phyloP scores from a whole-genome alignment of 2,888 invertebrate genomes.

The Gastrophysa polygoni region DNA sequence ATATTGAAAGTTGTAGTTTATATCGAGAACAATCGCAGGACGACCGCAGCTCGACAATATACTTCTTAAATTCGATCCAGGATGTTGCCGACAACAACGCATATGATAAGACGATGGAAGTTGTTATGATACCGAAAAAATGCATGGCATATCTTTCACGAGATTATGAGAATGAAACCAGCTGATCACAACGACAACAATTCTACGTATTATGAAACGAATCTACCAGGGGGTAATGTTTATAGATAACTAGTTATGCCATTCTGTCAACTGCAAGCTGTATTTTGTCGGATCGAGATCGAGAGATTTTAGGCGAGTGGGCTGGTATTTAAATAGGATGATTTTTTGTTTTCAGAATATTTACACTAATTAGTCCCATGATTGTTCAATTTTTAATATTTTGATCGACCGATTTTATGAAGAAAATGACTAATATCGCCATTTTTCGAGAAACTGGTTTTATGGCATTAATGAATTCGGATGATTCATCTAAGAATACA shows the following conservation, averaged over 20 bases:
- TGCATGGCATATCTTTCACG: slow-evolving; percentile 14
- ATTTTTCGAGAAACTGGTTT: no score
- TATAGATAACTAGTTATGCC: neutral
- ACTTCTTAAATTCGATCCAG: neutral
- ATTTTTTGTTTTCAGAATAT: no score
- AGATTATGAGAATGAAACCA: neutral
- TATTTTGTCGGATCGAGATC: slow-evolving; percentile 15
- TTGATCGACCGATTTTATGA: no score
- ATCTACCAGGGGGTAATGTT: neutral
- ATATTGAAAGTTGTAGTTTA: slow-evolving; percentile 26
- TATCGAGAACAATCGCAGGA: neutral
- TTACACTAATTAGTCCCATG: no score
- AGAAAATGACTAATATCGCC: no score
- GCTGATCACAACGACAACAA: no score
- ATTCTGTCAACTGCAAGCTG: slow-evolving; percentile 31
- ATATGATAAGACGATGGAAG: slow-evolving; percentile 13
- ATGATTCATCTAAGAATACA: no score
- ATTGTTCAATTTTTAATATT: no score
- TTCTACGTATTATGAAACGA: neutral
- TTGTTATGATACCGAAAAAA: slow-evolving; percentile 10
- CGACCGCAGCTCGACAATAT: slow-evolving; percentile 3
- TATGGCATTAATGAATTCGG: no score
- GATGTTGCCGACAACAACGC: neutral
- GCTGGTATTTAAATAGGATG: no score
- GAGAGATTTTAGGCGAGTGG: no score